A percentile compares a stretch with the other conserved stretches of the same genome.
Evolutionary conservation across 2,888 invertebrate species (phyloP).

Genomic region (Rhyacophila evoluta): DNA sequence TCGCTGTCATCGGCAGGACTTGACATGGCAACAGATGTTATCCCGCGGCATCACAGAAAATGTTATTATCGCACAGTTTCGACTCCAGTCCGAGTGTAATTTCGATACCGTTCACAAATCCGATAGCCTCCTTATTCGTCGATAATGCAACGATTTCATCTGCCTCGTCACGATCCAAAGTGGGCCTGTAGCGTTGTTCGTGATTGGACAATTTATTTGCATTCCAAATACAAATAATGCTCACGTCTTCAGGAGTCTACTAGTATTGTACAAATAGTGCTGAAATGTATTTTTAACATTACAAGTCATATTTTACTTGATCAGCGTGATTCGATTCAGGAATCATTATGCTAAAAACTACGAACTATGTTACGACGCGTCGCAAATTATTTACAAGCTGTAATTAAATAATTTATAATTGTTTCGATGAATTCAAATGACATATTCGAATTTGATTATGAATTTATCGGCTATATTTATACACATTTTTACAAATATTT

Average conservation of each 20-base stretch:
- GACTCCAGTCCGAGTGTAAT: neutral
- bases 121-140: conserved; percentile 12
- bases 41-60: neutral
- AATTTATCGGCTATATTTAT: no score
- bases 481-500: no score
- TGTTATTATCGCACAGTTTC: neutral
- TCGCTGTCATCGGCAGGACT: neutral
- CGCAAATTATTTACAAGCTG: no score
- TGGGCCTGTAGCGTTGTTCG: neutral
- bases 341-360: no score
- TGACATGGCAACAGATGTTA: neutral
- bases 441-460: no score
- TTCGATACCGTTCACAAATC: conserved; percentile 19
- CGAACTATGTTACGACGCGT: no score
- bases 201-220: conserved; percentile 19
- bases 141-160: conserved; percentile 5
- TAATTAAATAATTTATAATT: no score
- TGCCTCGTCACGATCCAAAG: neutral
- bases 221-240: neutral
- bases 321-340: no score
- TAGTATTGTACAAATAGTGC: no score
- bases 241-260: neutral
- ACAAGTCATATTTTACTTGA: no score
- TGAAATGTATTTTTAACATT: no score
- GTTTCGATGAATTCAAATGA: no score